Conservation (phyloP, 2,888 invertebrate genomes). For the Drosophila quinaria region DNA sequence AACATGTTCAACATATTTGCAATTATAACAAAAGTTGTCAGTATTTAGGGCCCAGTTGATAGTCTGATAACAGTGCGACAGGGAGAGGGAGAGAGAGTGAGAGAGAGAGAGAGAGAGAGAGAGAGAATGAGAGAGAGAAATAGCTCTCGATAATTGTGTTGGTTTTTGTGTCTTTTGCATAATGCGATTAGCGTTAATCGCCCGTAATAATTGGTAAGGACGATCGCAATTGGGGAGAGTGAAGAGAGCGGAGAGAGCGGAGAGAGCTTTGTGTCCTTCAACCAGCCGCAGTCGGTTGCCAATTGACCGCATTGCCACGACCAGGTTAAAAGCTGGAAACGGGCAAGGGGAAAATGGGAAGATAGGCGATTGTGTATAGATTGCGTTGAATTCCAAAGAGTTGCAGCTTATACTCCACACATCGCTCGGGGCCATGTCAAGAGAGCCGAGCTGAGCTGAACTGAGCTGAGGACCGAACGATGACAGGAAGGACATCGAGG, state of each 20-base stretch:
- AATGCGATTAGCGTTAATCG: slow-evolving; percentile 38
- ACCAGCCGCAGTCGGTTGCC: slow-evolving; percentile 23
- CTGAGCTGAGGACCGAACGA: slow-evolving; percentile 3
- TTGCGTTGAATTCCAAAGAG: not conserved
- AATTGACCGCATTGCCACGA: slow-evolving; percentile 13
- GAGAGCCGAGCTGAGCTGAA: not conserved
- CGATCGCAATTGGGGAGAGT: slow-evolving; percentile 9
- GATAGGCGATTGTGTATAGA: slow-evolving; percentile 6
- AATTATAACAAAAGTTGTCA: slow-evolving; percentile 48
- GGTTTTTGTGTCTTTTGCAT: slow-evolving; percentile 4
- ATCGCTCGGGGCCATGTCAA: slow-evolving; percentile 11
- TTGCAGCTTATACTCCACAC: slow-evolving; percentile 5
- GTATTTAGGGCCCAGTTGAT: not conserved
- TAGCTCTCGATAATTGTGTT: slow-evolving; percentile 14
- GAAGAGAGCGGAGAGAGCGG: slow-evolving; percentile 1
- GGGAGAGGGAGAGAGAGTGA: no score
- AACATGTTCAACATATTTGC: slow-evolving; percentile 35
- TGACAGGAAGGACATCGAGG: slow-evolving; percentile 25
- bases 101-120: no score
- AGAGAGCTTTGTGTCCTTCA: not conserved
- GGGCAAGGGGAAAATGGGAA: not conserved
- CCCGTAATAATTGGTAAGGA: slow-evolving; percentile 21
- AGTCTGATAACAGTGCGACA: not conserved
- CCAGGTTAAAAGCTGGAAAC: not conserved
- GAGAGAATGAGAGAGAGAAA: no score